Evolutionary conservation across 2,113 vertebrate species (phyloP).

Genomic region (Ellobius talpinus): DNA sequence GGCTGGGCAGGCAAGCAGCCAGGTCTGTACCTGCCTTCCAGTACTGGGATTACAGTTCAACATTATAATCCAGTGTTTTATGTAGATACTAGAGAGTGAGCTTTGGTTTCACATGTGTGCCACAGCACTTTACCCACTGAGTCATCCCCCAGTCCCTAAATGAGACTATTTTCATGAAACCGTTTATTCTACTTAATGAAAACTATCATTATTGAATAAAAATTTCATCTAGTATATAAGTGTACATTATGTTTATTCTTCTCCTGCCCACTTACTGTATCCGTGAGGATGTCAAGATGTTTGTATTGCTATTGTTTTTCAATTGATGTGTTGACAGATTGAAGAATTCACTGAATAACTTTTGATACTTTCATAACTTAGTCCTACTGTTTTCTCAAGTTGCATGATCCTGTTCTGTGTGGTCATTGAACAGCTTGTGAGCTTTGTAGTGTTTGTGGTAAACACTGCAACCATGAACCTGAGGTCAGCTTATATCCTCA

Average conservation of each 20-base stretch:
- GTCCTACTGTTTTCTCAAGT: background rate
- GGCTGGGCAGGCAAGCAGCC: background rate
- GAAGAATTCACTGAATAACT: slow-evolving; percentile 29
- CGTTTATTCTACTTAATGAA: slow-evolving; percentile 41
- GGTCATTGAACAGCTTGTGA: background rate
- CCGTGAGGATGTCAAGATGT: slow-evolving; percentile 26
- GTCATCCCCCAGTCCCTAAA: background rate
- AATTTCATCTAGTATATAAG: background rate
- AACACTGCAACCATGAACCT: background rate
- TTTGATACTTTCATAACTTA: background rate
- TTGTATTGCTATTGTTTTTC: slow-evolving; percentile 38
- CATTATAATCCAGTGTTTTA: background rate
- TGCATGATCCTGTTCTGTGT: background rate
- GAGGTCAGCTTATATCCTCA: background rate
- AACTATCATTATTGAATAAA: slow-evolving; percentile 34
- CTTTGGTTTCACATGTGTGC: background rate
- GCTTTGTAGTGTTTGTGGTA: background rate
- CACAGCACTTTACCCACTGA: background rate
- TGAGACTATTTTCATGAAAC: slow-evolving; percentile 62
- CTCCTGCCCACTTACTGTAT: background rate
- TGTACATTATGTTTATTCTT: background rate
- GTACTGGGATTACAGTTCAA: background rate
- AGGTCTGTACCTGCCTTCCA: background rate
- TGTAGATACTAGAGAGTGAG: background rate
- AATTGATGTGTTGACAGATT: slow-evolving; percentile 1